phyloP scores from a whole-genome alignment of 2,113 vertebrate species.

The Chrysochloris asiatica region DNA sequence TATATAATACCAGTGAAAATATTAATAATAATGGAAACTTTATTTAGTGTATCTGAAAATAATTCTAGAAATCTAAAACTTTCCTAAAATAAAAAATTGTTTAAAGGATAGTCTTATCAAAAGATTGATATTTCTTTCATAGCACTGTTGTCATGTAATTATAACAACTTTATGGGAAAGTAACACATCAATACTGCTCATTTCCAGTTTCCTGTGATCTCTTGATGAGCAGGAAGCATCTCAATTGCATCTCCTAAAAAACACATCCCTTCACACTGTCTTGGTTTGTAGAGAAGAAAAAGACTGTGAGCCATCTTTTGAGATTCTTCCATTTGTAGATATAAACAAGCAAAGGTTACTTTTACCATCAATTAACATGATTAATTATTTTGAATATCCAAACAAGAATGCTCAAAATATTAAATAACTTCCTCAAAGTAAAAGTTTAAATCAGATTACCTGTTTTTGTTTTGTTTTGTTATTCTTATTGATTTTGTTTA shows the following conservation, averaged over 20 bases:
- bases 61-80: background rate
- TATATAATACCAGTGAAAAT: background rate
- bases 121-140: background rate
- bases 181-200: background rate
- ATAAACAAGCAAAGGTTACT: background rate
- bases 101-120: background rate
- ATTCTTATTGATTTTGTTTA: background rate
- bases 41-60: background rate
- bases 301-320: background rate
- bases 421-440: too few relatives aligned
- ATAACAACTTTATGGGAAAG: background rate
- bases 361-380: background rate
- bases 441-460: background rate
- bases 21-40: background rate
- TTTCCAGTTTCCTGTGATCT: background rate
- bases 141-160: constrained; percentile 5
- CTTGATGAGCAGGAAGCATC: background rate
- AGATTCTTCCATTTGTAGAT: background rate
- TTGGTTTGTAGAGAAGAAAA: background rate
- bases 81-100: background rate
- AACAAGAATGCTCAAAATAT: background rate
- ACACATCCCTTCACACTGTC: background rate
- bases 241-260: background rate
- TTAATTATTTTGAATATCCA: background rate
- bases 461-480: background rate